phyloP scores from a whole-genome alignment of 2,888 invertebrate genomes.

The Daptonema setosum region DNA sequence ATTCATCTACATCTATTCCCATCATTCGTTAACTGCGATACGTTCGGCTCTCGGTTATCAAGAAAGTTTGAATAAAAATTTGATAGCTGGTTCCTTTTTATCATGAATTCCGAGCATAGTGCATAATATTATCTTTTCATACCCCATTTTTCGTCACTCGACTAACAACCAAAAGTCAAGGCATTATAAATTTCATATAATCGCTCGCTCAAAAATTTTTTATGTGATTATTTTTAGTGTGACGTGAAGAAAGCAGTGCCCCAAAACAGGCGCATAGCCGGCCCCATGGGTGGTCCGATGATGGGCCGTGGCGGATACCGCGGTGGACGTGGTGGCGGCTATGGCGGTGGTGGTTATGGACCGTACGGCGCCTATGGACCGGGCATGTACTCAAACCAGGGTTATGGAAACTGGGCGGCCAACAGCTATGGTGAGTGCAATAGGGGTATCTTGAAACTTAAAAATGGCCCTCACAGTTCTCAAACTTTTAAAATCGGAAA shows the following conservation, averaged over 20 bases:
- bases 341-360: constrained; percentile 4
- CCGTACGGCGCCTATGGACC: background rate
- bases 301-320: background rate
- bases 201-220: too few relatives aligned
- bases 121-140: too few relatives aligned
- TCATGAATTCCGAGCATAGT: too few relatives aligned
- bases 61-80: background rate
- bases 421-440: background rate
- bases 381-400: background rate
- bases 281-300: background rate
- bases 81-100: background rate
- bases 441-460: background rate
- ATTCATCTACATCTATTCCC: too few relatives aligned
- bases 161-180: too few relatives aligned
- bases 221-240: constrained; percentile 16
- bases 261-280: constrained; percentile 16
- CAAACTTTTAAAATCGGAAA: too few relatives aligned
- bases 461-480: too few relatives aligned
- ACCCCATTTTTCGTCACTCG: too few relatives aligned
- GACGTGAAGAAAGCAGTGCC: constrained; percentile 28
- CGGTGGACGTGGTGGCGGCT: background rate
- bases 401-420: background rate
- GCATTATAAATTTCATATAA: too few relatives aligned
- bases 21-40: too few relatives aligned
- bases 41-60: background rate